Conservation (phyloP, 2,888 invertebrate species). For the Diaprepes abbreviatus region DNA sequence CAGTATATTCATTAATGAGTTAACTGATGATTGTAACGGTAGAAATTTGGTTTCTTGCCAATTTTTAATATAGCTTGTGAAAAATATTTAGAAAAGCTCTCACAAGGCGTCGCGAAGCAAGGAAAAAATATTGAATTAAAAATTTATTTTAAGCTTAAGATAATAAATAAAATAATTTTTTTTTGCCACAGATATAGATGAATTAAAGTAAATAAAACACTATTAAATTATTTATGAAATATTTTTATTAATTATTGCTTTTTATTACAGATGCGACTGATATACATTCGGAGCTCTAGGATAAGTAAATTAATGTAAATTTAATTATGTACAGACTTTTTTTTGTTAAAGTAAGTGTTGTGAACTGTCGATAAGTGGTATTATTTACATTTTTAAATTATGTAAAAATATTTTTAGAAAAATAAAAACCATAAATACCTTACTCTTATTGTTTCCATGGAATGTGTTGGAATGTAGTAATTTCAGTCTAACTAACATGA, state of each 20-base stretch:
- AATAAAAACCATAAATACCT: slow-evolving; percentile 30
- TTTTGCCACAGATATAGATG: too few relatives aligned
- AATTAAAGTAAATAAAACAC: background rate
- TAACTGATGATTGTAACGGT: too few relatives aligned
- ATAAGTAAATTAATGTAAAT: slow-evolving; percentile 51
- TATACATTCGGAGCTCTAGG: slow-evolving; percentile 64
- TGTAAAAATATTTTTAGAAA: slow-evolving; percentile 37
- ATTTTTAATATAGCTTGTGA: too few relatives aligned
- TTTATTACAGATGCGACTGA: slow-evolving; percentile 62
- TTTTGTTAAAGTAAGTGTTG: slow-evolving; percentile 29
- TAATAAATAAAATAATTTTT: too few relatives aligned
- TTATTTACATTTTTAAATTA: slow-evolving; percentile 44
- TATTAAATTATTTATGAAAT: slow-evolving; percentile 14
- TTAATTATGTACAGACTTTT: slow-evolving; percentile 36
- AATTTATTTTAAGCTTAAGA: too few relatives aligned
- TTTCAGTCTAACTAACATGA: too few relatives aligned
- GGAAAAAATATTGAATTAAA: too few relatives aligned
- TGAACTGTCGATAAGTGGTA: slow-evolving; percentile 47
- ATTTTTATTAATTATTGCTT: slow-evolving; percentile 25
- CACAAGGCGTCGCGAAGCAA: too few relatives aligned
- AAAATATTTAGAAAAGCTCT: too few relatives aligned
- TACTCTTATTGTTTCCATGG: background rate
- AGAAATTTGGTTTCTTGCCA: too few relatives aligned
- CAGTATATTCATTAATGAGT: too few relatives aligned
- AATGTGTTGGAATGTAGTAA: too few relatives aligned